phyloP scores from a whole-genome alignment of 2,113 vertebrate genomes.

The Microcebus griseorufus region DNA sequence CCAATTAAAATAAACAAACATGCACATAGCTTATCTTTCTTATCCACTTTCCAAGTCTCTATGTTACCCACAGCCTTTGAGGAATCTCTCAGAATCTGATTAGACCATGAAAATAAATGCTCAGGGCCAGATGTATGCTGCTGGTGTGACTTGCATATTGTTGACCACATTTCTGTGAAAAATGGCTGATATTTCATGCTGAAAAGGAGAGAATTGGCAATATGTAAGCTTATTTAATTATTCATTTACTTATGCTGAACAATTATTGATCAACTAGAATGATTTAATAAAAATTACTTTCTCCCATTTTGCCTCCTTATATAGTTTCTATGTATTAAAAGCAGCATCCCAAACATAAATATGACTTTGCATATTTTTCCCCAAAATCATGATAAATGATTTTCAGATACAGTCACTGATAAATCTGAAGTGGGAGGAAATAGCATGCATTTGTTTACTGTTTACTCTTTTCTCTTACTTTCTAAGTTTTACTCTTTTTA shows the following conservation, averaged over 20 bases:
- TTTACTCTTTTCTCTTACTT: background rate
- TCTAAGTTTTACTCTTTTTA: background rate
- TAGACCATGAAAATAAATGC: constrained; percentile 28
- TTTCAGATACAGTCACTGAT: background rate
- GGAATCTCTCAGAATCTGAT: constrained; percentile 45
- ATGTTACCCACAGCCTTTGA: background rate
- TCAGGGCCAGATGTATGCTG: background rate
- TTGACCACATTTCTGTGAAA: constrained; percentile 47
- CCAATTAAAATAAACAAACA: background rate
- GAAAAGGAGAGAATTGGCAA: background rate
- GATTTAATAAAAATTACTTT: background rate
- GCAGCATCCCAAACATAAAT: background rate
- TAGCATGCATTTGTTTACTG: background rate
- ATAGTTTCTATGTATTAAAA: background rate
- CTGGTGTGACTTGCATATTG: background rate
- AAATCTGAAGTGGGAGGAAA: background rate
- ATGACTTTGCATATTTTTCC: background rate
- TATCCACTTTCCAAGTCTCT: background rate
- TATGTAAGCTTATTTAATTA: background rate
- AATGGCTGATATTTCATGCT: constrained; percentile 15
- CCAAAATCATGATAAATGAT: background rate
- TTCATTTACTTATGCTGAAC: background rate
- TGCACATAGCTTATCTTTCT: background rate
- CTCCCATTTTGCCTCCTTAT: background rate
- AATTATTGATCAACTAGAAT: background rate